Evolutionary conservation across 2,113 vertebrate genomes (phyloP).

Genomic region (Gadus macrocephalus): DNA sequence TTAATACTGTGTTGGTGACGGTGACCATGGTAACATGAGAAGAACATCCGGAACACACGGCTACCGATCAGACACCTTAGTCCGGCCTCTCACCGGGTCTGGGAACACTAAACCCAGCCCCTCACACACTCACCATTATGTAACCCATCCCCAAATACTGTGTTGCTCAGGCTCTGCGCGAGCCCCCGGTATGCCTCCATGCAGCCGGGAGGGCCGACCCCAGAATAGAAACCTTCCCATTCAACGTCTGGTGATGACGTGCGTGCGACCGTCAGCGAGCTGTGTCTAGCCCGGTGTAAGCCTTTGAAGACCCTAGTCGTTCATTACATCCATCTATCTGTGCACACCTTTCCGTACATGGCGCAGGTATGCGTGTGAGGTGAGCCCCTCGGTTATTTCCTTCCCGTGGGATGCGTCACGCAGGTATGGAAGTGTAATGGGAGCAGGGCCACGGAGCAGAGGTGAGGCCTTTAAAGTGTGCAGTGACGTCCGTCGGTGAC

Average conservation of each 20-base stretch:
- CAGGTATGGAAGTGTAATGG: conserved; percentile 7
- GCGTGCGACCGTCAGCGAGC: not conserved
- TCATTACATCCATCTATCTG: conserved; percentile 9
- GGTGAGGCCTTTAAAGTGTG: conserved; percentile 22
- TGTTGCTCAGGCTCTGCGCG: conserved; percentile 16
- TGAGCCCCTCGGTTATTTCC: not conserved
- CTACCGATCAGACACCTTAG: not conserved
- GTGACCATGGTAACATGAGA: too few species aligned
- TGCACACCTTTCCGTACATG: conserved; percentile 7
- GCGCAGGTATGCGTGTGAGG: conserved; percentile 28
- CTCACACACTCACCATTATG: conserved; percentile 20
- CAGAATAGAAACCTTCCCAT: not conserved
- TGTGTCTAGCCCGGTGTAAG: not conserved
- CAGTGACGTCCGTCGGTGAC: conserved; percentile 13
- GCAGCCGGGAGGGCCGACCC: conserved; percentile 5
- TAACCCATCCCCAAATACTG: conserved; percentile 5
- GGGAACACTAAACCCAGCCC: not conserved
- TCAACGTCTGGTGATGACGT: conserved; percentile 10
- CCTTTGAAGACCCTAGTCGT: conserved; percentile 20
- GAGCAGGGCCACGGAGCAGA: conserved; percentile 15
- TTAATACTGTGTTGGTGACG: too few species aligned
- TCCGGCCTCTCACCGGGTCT: not conserved
- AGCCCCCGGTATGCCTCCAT: not conserved
- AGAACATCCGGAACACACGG: not conserved
- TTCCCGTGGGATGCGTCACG: not conserved